Conservation (phyloP, 2,797 vertebrate genomes). For the Semaprochilodus insignis region DNA sequence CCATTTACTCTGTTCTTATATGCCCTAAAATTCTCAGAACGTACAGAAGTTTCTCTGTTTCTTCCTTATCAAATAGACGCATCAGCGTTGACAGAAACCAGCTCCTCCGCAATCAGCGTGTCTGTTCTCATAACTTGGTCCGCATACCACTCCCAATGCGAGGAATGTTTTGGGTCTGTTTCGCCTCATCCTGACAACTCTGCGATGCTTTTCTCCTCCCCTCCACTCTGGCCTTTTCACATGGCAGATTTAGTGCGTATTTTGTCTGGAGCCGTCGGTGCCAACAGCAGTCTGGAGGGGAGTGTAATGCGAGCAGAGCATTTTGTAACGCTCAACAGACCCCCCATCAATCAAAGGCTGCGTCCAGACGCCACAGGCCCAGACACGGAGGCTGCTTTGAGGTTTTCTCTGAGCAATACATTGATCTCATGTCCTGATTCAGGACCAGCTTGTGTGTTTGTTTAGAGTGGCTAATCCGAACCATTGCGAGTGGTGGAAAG, state of each 20-base stretch:
- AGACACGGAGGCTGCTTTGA: constrained; percentile 48
- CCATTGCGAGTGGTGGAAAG: constrained; percentile 11
- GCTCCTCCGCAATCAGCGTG: constrained; percentile 36
- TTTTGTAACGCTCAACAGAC: constrained; percentile 52
- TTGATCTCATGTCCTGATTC: constrained; percentile 45
- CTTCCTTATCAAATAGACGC: constrained; percentile 20
- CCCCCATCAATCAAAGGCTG: constrained; percentile 49
- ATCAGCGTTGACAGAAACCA: constrained; percentile 41
- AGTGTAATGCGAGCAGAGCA: constrained; percentile 43
- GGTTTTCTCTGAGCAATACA: constrained; percentile 35
- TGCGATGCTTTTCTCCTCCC: constrained; percentile 44
- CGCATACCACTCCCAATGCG: constrained; percentile 41
- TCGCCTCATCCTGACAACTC: constrained; percentile 40
- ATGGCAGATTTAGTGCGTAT: constrained; percentile 48
- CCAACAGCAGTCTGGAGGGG: constrained; percentile 43
- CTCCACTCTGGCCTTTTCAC: constrained; percentile 44
- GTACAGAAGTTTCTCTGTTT: constrained; percentile 3
- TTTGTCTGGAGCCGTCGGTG: constrained; percentile 49
- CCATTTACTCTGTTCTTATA: neutral
- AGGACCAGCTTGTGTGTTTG: constrained; percentile 20
- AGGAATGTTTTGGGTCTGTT: constrained; percentile 48
- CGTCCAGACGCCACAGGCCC: constrained; percentile 44
- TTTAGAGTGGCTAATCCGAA: constrained; percentile 39
- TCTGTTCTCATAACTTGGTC: constrained; percentile 44
- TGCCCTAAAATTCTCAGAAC: neutral